phyloP scores from a whole-genome alignment of 2,888 invertebrate species.

The Argyresthia goedartella region DNA sequence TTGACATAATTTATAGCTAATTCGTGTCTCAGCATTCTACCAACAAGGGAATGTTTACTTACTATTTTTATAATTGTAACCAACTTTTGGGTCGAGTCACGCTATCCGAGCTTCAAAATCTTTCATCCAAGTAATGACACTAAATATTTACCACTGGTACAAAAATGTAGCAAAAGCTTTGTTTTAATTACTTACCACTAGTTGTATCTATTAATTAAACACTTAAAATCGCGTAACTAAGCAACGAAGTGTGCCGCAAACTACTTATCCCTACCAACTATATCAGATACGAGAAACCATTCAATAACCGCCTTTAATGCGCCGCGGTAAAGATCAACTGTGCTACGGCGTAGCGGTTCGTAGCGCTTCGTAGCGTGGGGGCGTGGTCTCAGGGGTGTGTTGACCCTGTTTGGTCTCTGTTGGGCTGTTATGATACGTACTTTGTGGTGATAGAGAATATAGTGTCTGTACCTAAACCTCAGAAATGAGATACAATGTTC shows the following conservation, averaged over 20 bases:
- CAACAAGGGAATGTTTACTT: too few species aligned
- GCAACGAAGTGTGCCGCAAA: slow-evolving; percentile 1
- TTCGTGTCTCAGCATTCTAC: too few species aligned
- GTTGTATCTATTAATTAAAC: too few species aligned
- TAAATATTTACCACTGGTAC: too few species aligned
- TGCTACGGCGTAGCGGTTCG: slow-evolving; percentile 14
- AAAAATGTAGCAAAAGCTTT: too few species aligned
- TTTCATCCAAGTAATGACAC: too few species aligned
- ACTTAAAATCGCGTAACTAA: neutral
- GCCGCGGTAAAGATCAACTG: neutral
- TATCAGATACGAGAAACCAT: neutral
- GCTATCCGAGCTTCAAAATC: too few species aligned
- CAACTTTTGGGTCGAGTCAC: too few species aligned
- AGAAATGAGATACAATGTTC: too few species aligned
- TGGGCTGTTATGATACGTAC: neutral
- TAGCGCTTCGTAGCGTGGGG: slow-evolving; percentile 8
- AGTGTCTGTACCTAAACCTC: slow-evolving; percentile 4
- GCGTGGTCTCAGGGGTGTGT: slow-evolving; percentile 15
- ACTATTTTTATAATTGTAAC: too few species aligned
- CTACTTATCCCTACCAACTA: neutral
- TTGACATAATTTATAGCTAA: too few species aligned
- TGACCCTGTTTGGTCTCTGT: slow-evolving; percentile 18
- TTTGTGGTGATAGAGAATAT: slow-evolving; percentile 8
- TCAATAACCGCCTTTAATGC: neutral
- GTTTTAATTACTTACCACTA: too few species aligned